Base-by-base conservation (phyloP, 2,797 vertebrate genomes). In the Leptoclinus maculatus region DNA sequence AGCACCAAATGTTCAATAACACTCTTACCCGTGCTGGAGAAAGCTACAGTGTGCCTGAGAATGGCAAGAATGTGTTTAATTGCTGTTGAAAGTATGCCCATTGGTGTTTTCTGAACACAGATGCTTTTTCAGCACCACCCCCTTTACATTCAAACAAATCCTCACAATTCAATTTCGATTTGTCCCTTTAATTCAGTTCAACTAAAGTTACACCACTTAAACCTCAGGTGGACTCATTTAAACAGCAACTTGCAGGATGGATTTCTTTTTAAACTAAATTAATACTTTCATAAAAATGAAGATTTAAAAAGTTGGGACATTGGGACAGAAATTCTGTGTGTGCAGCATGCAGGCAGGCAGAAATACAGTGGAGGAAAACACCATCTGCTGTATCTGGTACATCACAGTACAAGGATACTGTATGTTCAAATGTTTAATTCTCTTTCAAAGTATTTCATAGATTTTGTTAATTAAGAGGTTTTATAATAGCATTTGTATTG, bases 1-100 rank as follows among this genome's bases (percentile, higher is more conserved):
- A 84, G 64, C 69, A 66, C 64, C 43, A 5, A 73, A 75, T 82
- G 83, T 78, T 86, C 80, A 79, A 82, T 83, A 83, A 71, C 36
- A 27, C 68, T 54, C 56, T 74, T 78, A 80, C 21, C 47, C 2
- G 7, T n/a, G 34, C 17, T 54, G 32, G 14, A 72, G 29, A 39
- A 43, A 64, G 10, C 32, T 19, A 16, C n/a, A 45, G 14, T 16
- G 63, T 2, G 14, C 53, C 78, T 74, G 17, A 60, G 56, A 68
- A 70, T 29, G 39, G 39, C 23, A 8, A 32, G 14, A 71, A 67
- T 63, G 56, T 11, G 12, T 79, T 72, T 57, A 66, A 76, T 69
- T 82, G 38, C 57, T 65, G 65, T 66, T 63, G 54, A 79, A 54
- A 67, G 23, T 8, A 45, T 45, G n/a, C 34, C 0, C 14, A 51